Evolutionary conservation across 2,888 invertebrate species (phyloP), one percentile per base, ranked within the genome.

Genomic region (Latrodectus elegans): DNA sequence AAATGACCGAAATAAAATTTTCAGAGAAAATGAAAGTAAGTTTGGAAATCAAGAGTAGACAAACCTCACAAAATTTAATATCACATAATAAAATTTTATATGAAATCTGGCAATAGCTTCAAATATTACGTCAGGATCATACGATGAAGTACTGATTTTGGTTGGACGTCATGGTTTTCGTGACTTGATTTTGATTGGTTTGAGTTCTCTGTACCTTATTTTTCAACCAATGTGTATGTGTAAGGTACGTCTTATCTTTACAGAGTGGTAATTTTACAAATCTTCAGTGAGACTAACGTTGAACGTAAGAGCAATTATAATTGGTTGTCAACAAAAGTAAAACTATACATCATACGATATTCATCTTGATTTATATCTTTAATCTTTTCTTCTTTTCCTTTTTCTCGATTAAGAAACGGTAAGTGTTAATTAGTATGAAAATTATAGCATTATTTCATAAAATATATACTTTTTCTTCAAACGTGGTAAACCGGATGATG

Each of bases 51-150:
- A 38, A 38, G 38, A 38, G 38, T 38, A 38, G 38, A 6, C 38
- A 38, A 38, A 38, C 38, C 38, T 38, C 38, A 38, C 38, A 38
- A 38, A 38, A 38, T 38, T 38, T 38, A 38, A 38, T 38, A 38
- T 38, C 38, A 38, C 1, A 38, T 38, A 38, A 38, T 60, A n/a
- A 60, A 15, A 60, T 60, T 60, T 60, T 60, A 60, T 60, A 15
- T 12, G n/a, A 15, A 60, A 52, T 4, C 51, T 81, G 73, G 73
- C 67, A 74, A 72, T 53, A 65, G 73, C 4, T 67, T 17, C 53
- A 14, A 26, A 53, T 52, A 26, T 52, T 38, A 85, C 79, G 85
- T 85, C 79, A 79, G 15, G 85, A 85, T 85, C 85, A 72, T 85
- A 79, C 85, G 85, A 85, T 85, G 74, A 67, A 70, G 55, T 22